Conservation (phyloP, 2,113 vertebrate genomes). For the Hassar affinis region DNA sequence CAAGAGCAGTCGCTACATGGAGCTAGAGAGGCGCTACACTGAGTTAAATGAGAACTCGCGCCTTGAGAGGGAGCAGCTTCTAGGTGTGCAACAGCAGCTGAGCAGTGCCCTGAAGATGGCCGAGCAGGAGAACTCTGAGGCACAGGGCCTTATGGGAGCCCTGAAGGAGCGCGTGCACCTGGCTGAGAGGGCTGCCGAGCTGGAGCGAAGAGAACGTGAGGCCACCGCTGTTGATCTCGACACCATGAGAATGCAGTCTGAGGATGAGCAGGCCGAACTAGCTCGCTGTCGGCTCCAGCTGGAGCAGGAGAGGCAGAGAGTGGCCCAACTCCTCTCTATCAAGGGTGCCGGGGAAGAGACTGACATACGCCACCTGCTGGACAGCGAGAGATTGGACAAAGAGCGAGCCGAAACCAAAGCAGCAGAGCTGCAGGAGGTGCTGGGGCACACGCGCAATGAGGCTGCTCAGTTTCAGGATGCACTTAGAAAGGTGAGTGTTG, state of each 20-base stretch:
- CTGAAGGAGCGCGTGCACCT: slow-evolving; percentile 85
- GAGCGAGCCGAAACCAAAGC: slow-evolving; percentile 79
- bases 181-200: slow-evolving; percentile 80
- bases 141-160: slow-evolving; percentile 82
- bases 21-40: slow-evolving; percentile 82
- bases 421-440: slow-evolving; percentile 77
- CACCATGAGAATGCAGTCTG: slow-evolving; percentile 73
- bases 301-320: slow-evolving; percentile 82
- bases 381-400: slow-evolving; percentile 81
- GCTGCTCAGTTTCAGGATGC: slow-evolving; percentile 76
- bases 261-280: slow-evolving; percentile 78
- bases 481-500: slow-evolving; percentile 77
- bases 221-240: slow-evolving; percentile 73
- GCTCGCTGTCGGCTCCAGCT: slow-evolving; percentile 78
- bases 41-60: slow-evolving; percentile 81
- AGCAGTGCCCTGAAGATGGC: slow-evolving; percentile 88
- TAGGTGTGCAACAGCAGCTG: slow-evolving; percentile 86
- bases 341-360: slow-evolving; percentile 82
- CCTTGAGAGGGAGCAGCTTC: slow-evolving; percentile 84
- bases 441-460: slow-evolving; percentile 77
- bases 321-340: slow-evolving; percentile 81
- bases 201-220: slow-evolving; percentile 78
- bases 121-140: slow-evolving; percentile 86
- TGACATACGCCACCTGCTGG: slow-evolving; percentile 81
- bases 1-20: slow-evolving; percentile 83